phyloP scores from a whole-genome alignment of 2,888 invertebrate species.

The Drosophila kambysellisi region DNA sequence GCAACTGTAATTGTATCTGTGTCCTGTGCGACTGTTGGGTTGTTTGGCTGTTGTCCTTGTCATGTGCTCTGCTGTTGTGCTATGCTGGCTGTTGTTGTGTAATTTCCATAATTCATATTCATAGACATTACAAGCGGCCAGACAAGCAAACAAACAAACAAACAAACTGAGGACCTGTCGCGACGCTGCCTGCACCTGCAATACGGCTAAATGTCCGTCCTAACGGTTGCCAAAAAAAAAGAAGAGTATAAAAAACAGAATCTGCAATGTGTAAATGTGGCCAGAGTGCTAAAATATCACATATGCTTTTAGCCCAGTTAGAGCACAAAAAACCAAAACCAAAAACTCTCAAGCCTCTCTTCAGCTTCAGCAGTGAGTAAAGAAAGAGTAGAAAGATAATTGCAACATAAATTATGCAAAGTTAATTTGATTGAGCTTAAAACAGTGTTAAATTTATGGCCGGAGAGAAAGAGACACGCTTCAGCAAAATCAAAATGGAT shows the following conservation, averaged over 20 bases:
- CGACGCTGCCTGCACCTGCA: conserved; percentile 77
- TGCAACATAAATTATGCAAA: conserved; percentile 57
- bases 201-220: conserved; percentile 78
- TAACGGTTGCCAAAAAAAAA: conserved; percentile 42
- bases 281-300: conserved; percentile 67
- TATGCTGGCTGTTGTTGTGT: conserved; percentile 55
- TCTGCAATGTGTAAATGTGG: conserved; percentile 68
- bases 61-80: conserved; percentile 15
- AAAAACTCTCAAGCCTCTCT: not conserved
- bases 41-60: conserved; percentile 40
- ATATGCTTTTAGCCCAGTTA: conserved; percentile 60
- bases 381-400: conserved; percentile 5
- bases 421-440: conserved; percentile 55
- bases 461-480: not conserved
- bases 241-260: conserved; percentile 18
- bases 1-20: conserved; percentile 40
- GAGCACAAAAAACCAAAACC: conserved; percentile 12
- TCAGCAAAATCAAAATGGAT: conserved; percentile 20
- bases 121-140: conserved; percentile 65
- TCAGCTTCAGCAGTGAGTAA: conserved; percentile 10
- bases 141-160: conserved; percentile 48
- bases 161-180: conserved; percentile 41
- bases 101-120: conserved; percentile 83
- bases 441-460: conserved; percentile 53
- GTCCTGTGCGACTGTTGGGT: conserved; percentile 37